These are phyloP conservation scores for Phaenicophaeus curvirostris DNA, from an alignment of 2,797 vertebrate genomes.

Conservation along the genomic window DNA sequence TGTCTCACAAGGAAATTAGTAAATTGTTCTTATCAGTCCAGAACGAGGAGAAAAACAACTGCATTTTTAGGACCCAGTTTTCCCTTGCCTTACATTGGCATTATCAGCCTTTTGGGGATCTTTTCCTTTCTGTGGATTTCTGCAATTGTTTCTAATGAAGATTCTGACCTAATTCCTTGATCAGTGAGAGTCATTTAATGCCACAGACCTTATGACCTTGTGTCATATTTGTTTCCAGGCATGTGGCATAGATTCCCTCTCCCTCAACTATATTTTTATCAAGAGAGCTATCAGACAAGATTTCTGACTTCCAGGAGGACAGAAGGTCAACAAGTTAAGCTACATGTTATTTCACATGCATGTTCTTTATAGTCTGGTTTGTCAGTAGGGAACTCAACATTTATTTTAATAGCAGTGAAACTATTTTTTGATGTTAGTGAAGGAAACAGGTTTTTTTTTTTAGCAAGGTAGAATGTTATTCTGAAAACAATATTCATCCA, in stretches of 20 bases:
- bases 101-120: neutral
- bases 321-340: neutral
- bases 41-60: neutral
- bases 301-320: neutral
- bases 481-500: slow-evolving; percentile 13
- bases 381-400: neutral
- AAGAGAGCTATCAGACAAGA: neutral
- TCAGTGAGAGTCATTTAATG: neutral
- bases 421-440: neutral
- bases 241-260: neutral
- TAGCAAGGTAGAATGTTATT: neutral
- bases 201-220: neutral
- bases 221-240: neutral
- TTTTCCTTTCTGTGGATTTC: neutral
- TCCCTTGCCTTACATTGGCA: neutral
- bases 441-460: neutral
- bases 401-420: neutral
- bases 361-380: neutral
- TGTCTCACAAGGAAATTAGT: neutral
- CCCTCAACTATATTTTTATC: neutral
- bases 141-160: neutral
- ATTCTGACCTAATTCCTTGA: neutral
- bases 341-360: neutral
- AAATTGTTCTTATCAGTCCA: neutral
- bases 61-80: neutral